Base-by-base conservation (phyloP, 2,113 vertebrate species). In the Epinephelus fuscoguttatus region DNA sequence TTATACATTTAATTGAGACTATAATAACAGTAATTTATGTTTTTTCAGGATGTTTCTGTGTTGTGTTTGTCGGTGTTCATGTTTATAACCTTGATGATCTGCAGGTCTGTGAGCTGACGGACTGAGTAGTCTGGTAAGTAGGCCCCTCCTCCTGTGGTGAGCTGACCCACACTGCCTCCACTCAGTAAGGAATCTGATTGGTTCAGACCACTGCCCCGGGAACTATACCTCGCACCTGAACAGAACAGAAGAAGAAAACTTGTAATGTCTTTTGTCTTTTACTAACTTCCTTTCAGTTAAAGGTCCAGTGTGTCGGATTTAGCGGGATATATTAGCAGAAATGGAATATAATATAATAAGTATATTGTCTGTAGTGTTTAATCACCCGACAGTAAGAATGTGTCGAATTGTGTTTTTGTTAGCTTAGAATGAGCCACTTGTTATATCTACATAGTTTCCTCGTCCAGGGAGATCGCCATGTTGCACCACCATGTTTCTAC, bases 121-220 rank as follows among this genome's bases (percentile, higher is more conserved):
- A 99, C 98, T 0, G 98, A 98, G 95, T 99, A 99, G 95, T 99
- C 98, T 0, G 98, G 98, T 0, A 95, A 96, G 90, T 99, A 99
- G 93, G 96, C 91, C 90, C 97, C 97, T 92, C 96, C 96, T 85
- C 92, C 95, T 84, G 94, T 89, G 70, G 96, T 95, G 84, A 99
- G 97, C 90, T 98, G 98, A 1, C 96, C 96, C 94, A 94, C 94
- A 91, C 98, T 99, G 85, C 97, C 97, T 59, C 96, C 98, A 0
- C 94, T 97, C 90, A 95, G 96, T 3, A 99, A 95, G 63, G 96
- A 96, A 93, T 99, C 99, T 0, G 96, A 96, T 81, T 98, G 96
- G 93, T 97, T 98, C 80, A 99, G 92, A 70, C 93, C 96, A 0
- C 96, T 97, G 92, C 95, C 96, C 81, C 96, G 95, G 0, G 97